phyloP scores from a whole-genome alignment of 2,888 invertebrate species.

The Conchocele bisecta region DNA sequence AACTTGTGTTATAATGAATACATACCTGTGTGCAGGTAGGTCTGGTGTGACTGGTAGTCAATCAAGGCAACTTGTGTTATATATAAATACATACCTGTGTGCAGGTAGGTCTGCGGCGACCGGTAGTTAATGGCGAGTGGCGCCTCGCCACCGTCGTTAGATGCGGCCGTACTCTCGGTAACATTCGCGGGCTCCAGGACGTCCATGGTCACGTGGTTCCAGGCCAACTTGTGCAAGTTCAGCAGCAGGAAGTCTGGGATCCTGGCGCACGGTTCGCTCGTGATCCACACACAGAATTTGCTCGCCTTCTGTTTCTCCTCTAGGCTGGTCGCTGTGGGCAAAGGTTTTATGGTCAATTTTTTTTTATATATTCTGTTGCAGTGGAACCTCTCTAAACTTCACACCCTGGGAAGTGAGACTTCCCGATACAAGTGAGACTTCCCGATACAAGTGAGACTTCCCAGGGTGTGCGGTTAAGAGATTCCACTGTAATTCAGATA shows the following conservation, averaged over 20 bases:
- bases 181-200: conserved; percentile 37
- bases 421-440: too few relatives aligned
- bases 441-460: too few relatives aligned
- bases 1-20: too few relatives aligned
- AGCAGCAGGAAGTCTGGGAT: conserved; percentile 73
- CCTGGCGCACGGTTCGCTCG: conserved; percentile 68
- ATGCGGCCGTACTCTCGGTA: conserved; percentile 33
- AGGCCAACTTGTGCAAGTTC: conserved; percentile 72
- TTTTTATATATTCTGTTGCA: too few relatives aligned
- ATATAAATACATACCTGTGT: conserved; percentile 58
- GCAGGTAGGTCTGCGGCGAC: conserved; percentile 63
- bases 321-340: conserved; percentile 58
- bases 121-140: conserved; percentile 52
- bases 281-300: conserved; percentile 78
- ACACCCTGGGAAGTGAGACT: too few relatives aligned
- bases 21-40: neutral
- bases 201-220: conserved; percentile 70
- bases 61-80: neutral
- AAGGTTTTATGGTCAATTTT: too few relatives aligned
- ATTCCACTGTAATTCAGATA: too few relatives aligned
- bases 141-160: conserved; percentile 45
- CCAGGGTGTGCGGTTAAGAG: too few relatives aligned
- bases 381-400: too few relatives aligned
- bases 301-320: conserved; percentile 64
- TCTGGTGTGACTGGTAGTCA: neutral